Base-by-base conservation (phyloP, 2,113 vertebrate species). In the Heterotis niloticus region DNA sequence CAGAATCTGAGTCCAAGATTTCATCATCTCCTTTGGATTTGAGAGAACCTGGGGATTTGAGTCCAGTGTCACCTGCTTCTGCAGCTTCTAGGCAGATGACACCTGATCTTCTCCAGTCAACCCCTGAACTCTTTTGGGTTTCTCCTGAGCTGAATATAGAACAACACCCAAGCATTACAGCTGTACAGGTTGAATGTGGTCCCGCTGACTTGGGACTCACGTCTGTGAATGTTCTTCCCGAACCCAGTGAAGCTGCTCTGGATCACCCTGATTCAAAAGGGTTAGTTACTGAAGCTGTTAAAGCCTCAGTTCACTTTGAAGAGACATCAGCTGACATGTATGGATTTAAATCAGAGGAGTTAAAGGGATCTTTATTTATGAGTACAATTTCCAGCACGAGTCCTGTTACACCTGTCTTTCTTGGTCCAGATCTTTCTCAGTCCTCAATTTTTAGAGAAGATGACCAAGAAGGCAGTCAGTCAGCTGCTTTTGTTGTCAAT, bases 341-440 rank as follows among this genome's bases (percentile, higher is more conserved):
- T 26, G 54, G 52, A 57, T 28, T 74, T 17, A 57, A 59, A 26
- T 51, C 57, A 74, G 26, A 59, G 54, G 54, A 28, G 5, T 1
- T 51, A 57, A 74, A 59, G 51, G 23, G 14, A 74, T 23, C 23
- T 74, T 74, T 54, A 16, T 44, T 57, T 54, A 57, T 26, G 24
- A 57, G 28, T 51, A 23, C 54, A 59, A 54, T 57, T 59, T 26
- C 57, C 28, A 54, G 57, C 26, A 51, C 57, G 71, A 74, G 51
- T 74, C 71, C 71, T n/a, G 26, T 75, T 26, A 62, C 74, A 23
- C 74, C 74, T 17, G 59, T 75, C 56, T 75, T 44, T 62, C 29
- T 13, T 20, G 74, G 26, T 60, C 59, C 74, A n/a, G 74, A 34
- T 20, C 59, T 26, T 34, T 62, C 56, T 75, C 74, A 75, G 57